A percentile compares a stretch with the other conserved stretches of the same genome.
Evolutionary conservation across 2,113 vertebrate genomes (phyloP).

Genomic region (Dascyllus trimaculatus): DNA sequence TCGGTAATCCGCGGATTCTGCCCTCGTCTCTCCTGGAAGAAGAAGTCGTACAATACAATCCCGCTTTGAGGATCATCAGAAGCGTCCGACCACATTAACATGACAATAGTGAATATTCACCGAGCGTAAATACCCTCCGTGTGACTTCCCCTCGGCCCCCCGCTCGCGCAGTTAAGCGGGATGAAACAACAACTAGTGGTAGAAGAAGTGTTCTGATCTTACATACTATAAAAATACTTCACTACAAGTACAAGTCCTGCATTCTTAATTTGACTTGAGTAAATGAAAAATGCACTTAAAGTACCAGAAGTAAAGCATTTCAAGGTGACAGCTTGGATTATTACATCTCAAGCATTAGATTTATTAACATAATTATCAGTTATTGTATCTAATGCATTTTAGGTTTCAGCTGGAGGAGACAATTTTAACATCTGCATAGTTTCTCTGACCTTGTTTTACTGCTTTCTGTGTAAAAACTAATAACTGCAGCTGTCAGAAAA

Average conservation of each 20-base stretch:
- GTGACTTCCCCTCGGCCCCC: conserved; percentile 32
- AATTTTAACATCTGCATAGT: no score
- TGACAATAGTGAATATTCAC: conserved; percentile 65
- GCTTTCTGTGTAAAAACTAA: no score
- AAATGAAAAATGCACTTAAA: background rate
- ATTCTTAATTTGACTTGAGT: background rate
- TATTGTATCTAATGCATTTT: no score
- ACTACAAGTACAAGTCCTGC: background rate
- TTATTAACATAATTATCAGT: no score
- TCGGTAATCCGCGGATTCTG: conserved; percentile 71
- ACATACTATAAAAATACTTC: background rate
- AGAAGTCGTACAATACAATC: conserved; percentile 64
- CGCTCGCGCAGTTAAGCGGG: background rate
- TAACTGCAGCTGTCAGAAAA: no score
- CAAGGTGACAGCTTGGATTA: background rate
- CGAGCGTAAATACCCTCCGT: conserved; percentile 49
- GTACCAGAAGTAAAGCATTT: background rate
- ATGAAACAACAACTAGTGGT: background rate
- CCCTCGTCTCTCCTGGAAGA: conserved; percentile 42
- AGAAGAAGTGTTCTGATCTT: background rate
- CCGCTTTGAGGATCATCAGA: conserved; percentile 64
- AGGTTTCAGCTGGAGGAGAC: no score
- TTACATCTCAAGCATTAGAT: no score
- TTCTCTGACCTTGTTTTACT: no score
- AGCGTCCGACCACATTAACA: conserved; percentile 62